These are phyloP conservation scores for Himalopsyche japonica DNA, from an alignment of 2,888 invertebrate species.

Conservation along the genomic window DNA sequence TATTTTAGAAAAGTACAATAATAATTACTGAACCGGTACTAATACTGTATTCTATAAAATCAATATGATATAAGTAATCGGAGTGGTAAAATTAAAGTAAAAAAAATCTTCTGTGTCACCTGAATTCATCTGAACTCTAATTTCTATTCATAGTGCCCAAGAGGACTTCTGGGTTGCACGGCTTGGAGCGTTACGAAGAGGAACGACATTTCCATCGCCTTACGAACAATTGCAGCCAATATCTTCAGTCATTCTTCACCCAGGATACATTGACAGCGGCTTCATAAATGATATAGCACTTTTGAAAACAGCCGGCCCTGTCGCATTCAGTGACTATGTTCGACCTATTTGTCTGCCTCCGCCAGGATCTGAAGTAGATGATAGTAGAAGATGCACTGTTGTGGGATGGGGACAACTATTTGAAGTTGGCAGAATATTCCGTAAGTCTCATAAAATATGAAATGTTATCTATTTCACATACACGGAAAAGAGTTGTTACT, in stretches of 20 bases:
- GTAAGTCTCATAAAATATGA: slow-evolving; percentile 57
- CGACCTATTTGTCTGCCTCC: slow-evolving; percentile 69
- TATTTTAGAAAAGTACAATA: neutral
- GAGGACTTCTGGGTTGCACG: slow-evolving; percentile 80
- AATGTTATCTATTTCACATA: neutral
- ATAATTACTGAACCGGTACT: neutral
- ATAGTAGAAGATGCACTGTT: slow-evolving; percentile 74
- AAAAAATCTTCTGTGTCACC: neutral
- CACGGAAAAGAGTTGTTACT: neutral
- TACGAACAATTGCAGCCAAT: slow-evolving; percentile 73
- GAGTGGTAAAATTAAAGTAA: too few relatives aligned
- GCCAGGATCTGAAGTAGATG: slow-evolving; percentile 60
- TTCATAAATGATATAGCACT: slow-evolving; percentile 80
- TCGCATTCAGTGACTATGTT: slow-evolving; percentile 65
- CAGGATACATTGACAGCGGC: slow-evolving; percentile 73
- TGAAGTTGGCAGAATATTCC: slow-evolving; percentile 78
- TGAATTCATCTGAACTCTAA: neutral
- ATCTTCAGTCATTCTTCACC: slow-evolving; percentile 69
- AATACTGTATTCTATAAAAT: too few relatives aligned
- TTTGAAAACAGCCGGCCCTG: slow-evolving; percentile 63
- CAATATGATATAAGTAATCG: too few relatives aligned
- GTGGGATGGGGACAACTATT: slow-evolving; percentile 82
- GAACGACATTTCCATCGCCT: slow-evolving; percentile 73
- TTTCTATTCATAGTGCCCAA: slow-evolving; percentile 60
- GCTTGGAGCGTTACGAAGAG: slow-evolving; percentile 73